Conservation (phyloP, 2,113 vertebrate species). For the Neodon shergylaensis region DNA sequence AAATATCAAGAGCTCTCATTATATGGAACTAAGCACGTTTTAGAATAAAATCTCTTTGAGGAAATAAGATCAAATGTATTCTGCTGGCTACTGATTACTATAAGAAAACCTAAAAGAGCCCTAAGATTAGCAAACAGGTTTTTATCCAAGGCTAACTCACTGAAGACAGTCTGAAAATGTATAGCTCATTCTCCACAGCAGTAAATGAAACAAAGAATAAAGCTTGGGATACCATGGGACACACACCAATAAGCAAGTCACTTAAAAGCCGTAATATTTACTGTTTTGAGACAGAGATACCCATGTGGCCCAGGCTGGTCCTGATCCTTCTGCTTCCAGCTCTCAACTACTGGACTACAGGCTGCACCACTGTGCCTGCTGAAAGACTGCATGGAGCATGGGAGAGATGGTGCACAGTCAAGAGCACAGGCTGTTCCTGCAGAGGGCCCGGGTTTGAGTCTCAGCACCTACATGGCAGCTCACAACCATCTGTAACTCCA, state of each 20-base stretch:
- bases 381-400: no score
- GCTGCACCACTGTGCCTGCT: background rate
- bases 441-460: background rate
- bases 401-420: background rate
- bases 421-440: background rate
- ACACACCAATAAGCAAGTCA: background rate
- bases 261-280: background rate
- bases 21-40: slow-evolving; percentile 19
- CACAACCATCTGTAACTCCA: background rate
- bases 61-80: slow-evolving; percentile 36
- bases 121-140: background rate
- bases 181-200: slow-evolving; percentile 8
- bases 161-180: slow-evolving; percentile 26
- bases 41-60: slow-evolving; percentile 38
- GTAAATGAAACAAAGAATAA: slow-evolving; percentile 44
- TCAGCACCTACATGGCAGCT: background rate
- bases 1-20: background rate
- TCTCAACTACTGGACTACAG: background rate
- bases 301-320: background rate
- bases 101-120: slow-evolving; percentile 8
- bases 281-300: background rate
- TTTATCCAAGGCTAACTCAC: slow-evolving; percentile 39
- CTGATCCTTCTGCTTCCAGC: background rate
- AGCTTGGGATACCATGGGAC: background rate
- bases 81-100: background rate